Percentiles rank a stretch among this genome's conserved stretches.
Conservation (phyloP, 2,797 vertebrate genomes). For the Labroides dimidiatus region DNA sequence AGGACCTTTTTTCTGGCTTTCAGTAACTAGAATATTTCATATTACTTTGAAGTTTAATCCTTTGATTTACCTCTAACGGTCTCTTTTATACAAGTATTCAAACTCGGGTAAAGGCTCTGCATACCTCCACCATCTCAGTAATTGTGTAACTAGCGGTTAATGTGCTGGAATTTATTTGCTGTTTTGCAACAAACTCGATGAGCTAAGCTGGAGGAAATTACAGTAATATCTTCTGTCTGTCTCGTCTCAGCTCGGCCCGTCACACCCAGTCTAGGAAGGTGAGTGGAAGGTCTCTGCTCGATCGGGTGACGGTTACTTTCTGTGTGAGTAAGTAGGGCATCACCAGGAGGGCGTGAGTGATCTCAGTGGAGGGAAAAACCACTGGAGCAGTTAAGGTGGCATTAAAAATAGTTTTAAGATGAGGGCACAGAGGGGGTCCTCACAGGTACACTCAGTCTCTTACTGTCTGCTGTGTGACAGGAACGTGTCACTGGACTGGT, state of each 20-base stretch:
- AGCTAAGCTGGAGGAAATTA: constrained; percentile 42
- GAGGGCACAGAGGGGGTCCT: no score
- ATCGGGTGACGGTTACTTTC: constrained; percentile 4
- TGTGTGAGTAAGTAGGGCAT: not conserved
- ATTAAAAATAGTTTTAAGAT: no score
- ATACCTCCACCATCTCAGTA: not conserved
- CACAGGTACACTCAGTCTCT: not conserved
- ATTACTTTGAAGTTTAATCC: no score
- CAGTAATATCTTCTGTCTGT: constrained; percentile 38
- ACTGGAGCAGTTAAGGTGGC: no score
- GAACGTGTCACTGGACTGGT: constrained; percentile 2
- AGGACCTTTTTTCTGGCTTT: no score
- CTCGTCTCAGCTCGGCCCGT: constrained; percentile 26
- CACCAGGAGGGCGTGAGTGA: not conserved
- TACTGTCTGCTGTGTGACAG: not conserved
- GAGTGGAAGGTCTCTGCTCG: constrained; percentile 1
- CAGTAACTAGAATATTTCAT: no score
- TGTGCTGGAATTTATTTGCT: constrained; percentile 25
- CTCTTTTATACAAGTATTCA: no score
- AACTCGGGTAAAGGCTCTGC: no score
- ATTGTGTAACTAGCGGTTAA: constrained; percentile 27
- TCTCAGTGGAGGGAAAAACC: no score
- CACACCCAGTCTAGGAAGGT: constrained; percentile 54
- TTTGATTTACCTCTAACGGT: no score
- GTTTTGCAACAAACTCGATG: constrained; percentile 54